Conservation (phyloP, 2,888 invertebrate genomes). For the Clepsis dumicolana region DNA sequence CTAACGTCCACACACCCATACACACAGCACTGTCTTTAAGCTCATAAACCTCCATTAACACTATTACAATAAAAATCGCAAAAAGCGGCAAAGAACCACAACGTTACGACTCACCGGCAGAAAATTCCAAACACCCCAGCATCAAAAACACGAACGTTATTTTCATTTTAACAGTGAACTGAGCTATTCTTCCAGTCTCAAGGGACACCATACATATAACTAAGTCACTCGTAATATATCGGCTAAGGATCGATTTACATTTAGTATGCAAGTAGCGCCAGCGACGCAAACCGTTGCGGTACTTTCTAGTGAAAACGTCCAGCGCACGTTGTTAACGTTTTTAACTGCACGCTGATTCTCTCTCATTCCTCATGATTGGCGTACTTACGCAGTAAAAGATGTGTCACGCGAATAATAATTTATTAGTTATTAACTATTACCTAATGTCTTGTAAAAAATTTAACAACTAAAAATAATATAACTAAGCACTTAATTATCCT, state of each 20-base stretch:
- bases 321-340: conserved; percentile 62
- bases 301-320: conserved; percentile 82
- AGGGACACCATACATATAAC: conserved; percentile 80
- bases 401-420: neutral
- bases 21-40: too few relatives aligned
- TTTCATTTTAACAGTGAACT: conserved; percentile 62
- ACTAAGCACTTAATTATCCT: too few relatives aligned
- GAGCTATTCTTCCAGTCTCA: conserved; percentile 67
- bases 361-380: conserved; percentile 32
- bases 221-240: conserved; percentile 69
- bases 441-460: too few relatives aligned
- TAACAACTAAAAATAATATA: too few relatives aligned
- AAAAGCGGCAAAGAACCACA: neutral
- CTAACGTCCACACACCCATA: too few relatives aligned
- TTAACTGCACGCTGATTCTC: conserved; percentile 59
- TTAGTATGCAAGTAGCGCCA: conserved; percentile 82
- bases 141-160: conserved; percentile 59
- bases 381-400: neutral
- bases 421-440: too few relatives aligned
- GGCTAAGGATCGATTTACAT: conserved; percentile 65
- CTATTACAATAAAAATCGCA: conserved; percentile 20
- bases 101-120: conserved; percentile 57
- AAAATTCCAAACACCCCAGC: conserved; percentile 56
- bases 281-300: conserved; percentile 75
- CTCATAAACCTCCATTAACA: neutral